phyloP scores from a whole-genome alignment of 1,140 invertebrate genomes.

The Diachasma alloeum region DNA sequence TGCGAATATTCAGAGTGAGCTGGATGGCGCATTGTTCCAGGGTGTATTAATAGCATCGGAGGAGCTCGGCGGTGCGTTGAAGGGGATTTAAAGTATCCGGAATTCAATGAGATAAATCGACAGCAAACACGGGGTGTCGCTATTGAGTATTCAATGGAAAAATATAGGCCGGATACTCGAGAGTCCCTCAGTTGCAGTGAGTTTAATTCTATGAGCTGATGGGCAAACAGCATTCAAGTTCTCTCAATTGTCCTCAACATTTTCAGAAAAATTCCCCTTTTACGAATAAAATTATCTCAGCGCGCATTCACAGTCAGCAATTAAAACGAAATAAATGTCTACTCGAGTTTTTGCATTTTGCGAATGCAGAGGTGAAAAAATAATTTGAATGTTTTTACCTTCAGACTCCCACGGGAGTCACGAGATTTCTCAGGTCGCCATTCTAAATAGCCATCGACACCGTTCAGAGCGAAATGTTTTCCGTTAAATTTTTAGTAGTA shows the following conservation, averaged over 20 bases:
- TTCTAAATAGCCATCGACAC: background rate
- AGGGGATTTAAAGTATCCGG: background rate
- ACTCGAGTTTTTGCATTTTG: too few species aligned
- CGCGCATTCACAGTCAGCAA: too few species aligned
- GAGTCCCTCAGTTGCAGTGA: background rate
- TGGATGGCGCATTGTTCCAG: background rate
- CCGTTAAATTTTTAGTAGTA: background rate
- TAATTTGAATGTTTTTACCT: background rate
- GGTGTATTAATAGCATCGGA: background rate
- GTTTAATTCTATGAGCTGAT: background rate
- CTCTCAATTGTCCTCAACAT: background rate
- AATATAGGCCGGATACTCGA: background rate
- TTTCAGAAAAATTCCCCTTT: background rate
- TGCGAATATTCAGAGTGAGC: background rate
- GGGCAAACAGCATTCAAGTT: background rate
- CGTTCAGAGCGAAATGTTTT: background rate
- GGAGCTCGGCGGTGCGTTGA: background rate
- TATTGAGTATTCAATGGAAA: background rate
- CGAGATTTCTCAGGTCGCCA: background rate
- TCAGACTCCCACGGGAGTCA: background rate
- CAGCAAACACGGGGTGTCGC: background rate
- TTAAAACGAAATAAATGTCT: too few species aligned
- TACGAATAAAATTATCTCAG: background rate
- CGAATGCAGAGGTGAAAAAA: background rate
- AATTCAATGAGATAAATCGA: constrained; percentile 4